Evolutionary conservation across 2,888 invertebrate genomes (phyloP), one percentile per base, ranked within the genome.

Genomic region (Allacma fusca): DNA sequence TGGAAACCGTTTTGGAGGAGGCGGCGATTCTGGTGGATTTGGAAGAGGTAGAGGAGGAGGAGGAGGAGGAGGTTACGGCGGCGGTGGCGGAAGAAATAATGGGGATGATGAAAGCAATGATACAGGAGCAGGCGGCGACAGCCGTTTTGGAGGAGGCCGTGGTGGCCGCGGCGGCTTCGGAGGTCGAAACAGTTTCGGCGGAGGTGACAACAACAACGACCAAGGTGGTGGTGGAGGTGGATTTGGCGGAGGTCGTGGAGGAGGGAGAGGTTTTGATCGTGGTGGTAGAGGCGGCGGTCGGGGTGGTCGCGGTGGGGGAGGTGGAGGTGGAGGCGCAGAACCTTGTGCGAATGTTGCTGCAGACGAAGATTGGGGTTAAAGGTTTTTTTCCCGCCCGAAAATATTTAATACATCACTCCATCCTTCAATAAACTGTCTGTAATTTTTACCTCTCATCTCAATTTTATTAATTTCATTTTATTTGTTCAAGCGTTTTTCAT

Each of bases 331-430:
- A 59, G 26, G 28, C 13, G 28, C 29, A 9, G 28, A 67, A 16
- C 28, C 29, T 19, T 67, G 67, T 29, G 26, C 67, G 1, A 19
- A 28, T n/a, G 67, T 67, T 67, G 67, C 67, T 1, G 67, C 16
- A 13, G 67, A 67, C 2, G 67, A 67, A 67, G 67, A 67, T 67
- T 67, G 67, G 67, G 67, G 67, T 26, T 67, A n/a, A 67, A 64
- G 1, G 23, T 1, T 19, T 65, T 21, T 62, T 26, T 1, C 34
- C 21, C 21, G 57, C 24, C 40, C 68, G 21, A 40, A 21, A 28
- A 65, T 29, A 34, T 69, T 69, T 74, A 76, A 78, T 57, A 57
- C 4, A 9, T 57, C 19, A 21, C 5, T 21, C 21, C 19, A 57
- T 9, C 57, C 57, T 2, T 21, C n/a, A n/a, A n/a, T n/a, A n/a